Conservation (phyloP, 2,888 invertebrate genomes). For the Parnassius glacialis region DNA sequence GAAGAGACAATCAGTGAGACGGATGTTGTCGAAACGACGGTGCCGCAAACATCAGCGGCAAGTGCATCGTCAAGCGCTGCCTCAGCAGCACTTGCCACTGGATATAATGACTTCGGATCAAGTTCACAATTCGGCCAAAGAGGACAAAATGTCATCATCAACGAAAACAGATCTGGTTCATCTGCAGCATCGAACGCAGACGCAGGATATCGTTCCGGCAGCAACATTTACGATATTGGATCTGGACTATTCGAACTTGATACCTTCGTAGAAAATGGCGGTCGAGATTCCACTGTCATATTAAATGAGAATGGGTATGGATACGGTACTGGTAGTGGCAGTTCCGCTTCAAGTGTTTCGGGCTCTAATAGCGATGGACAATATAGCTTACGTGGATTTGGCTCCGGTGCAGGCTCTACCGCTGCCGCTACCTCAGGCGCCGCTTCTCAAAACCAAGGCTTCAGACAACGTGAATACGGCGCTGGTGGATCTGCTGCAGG, state of each 20-base stretch:
- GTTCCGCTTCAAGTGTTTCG: no score
- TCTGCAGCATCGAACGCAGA: no score
- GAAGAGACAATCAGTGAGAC: slow-evolving; percentile 50
- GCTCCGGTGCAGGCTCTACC: no score
- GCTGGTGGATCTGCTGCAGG: not conserved
- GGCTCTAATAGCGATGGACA: no score
- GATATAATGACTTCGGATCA: not conserved
- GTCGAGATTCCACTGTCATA: no score
- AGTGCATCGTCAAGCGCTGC: slow-evolving; percentile 18
- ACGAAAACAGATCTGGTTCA: not conserved
- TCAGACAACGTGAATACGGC: not conserved
- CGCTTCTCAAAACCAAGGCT: not conserved
- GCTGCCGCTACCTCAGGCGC: not conserved
- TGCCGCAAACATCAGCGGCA: slow-evolving; percentile 29
- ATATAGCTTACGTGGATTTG: no score
- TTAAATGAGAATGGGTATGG: not conserved
- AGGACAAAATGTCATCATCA: not conserved
- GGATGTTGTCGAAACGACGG: slow-evolving; percentile 48
- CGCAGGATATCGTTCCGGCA: no score
- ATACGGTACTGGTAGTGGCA: no score
- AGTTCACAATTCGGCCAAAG: not conserved
- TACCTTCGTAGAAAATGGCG: no score
- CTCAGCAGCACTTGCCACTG: slow-evolving; percentile 6
- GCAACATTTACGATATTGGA: no score
- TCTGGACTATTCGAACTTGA: no score